Conservation (phyloP, 1,140 invertebrate genomes). For the Dendrolimus punctatus region DNA sequence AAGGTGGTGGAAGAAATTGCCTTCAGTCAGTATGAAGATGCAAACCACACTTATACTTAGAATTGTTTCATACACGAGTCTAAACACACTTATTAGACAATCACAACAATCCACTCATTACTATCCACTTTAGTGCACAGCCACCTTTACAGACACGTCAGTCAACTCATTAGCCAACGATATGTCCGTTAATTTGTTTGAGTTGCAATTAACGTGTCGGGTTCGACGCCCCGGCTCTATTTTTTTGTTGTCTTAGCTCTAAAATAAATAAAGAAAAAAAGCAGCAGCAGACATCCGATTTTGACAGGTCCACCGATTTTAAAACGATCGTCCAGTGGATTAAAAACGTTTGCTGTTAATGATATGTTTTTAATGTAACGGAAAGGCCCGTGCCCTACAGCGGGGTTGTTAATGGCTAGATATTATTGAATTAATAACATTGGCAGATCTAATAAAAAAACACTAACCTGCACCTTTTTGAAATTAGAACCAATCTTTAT, state of each 20-base stretch:
- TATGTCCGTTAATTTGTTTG: constrained; percentile 54
- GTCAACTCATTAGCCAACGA: constrained; percentile 43
- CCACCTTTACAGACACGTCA: constrained; percentile 6
- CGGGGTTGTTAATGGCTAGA: too few relatives aligned
- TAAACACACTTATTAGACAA: too few relatives aligned
- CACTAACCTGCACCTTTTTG: too few relatives aligned
- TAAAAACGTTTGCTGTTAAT: too few relatives aligned
- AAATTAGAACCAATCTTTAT: too few relatives aligned
- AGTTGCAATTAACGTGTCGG: constrained; percentile 53
- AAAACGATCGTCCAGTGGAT: background rate
- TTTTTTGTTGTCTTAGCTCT: constrained; percentile 28
- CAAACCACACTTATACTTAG: constrained; percentile 1
- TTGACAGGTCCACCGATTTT: constrained; percentile 34
- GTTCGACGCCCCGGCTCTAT: constrained; percentile 22
- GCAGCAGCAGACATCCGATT: constrained; percentile 20
- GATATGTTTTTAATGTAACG: too few relatives aligned
- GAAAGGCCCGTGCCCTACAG: too few relatives aligned
- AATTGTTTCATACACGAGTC: background rate
- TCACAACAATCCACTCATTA: too few relatives aligned
- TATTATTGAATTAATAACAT: too few relatives aligned
- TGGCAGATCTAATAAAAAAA: too few relatives aligned
- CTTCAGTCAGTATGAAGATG: background rate
- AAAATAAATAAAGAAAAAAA: constrained; percentile 26
- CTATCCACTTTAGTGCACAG: background rate
- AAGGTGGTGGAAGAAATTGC: constrained; percentile 2